These are phyloP conservation scores for Myotis lucifugus DNA, from an alignment of 2,113 vertebrate species.

Conservation along the genomic window DNA sequence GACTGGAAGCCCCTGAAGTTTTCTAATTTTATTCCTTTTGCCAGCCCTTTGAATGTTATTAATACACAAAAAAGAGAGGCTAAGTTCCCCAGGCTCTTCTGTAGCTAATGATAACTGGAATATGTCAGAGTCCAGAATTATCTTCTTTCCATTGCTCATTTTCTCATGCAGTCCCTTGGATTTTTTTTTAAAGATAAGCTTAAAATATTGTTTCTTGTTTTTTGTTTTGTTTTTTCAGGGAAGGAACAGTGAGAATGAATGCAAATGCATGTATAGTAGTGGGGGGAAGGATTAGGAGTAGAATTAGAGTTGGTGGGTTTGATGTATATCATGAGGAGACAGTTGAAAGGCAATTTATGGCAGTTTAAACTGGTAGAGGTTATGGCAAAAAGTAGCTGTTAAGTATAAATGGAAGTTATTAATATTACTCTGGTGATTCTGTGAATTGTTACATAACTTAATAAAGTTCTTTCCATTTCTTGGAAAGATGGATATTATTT, in stretches of 20 bases:
- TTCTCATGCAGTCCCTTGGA: background rate
- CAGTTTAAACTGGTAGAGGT: constrained; percentile 37
- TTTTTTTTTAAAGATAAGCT: background rate
- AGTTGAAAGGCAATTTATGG: constrained; percentile 2
- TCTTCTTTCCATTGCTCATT: background rate
- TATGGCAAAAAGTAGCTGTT: constrained; percentile 45
- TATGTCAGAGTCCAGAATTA: background rate
- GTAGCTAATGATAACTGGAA: constrained; percentile 18
- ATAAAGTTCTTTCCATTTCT: constrained; percentile 24
- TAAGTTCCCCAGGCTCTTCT: background rate
- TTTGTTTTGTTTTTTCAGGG: background rate
- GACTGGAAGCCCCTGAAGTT: background rate
- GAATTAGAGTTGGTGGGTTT: constrained; percentile 32
- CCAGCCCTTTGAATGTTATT: background rate
- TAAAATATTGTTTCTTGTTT: background rate
- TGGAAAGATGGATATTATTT: constrained; percentile 58
- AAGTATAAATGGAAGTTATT: constrained; percentile 35
- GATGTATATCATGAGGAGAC: background rate
- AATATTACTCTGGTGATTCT: constrained; percentile 37
- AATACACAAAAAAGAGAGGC: background rate
- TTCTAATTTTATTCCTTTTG: constrained; percentile 45
- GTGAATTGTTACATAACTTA: constrained; percentile 48
- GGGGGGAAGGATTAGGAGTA: background rate
- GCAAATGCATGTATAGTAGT: background rate
- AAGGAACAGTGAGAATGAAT: background rate